phyloP scores from a whole-genome alignment of 2,113 vertebrate genomes.

The Petrocephalus zakoni region DNA sequence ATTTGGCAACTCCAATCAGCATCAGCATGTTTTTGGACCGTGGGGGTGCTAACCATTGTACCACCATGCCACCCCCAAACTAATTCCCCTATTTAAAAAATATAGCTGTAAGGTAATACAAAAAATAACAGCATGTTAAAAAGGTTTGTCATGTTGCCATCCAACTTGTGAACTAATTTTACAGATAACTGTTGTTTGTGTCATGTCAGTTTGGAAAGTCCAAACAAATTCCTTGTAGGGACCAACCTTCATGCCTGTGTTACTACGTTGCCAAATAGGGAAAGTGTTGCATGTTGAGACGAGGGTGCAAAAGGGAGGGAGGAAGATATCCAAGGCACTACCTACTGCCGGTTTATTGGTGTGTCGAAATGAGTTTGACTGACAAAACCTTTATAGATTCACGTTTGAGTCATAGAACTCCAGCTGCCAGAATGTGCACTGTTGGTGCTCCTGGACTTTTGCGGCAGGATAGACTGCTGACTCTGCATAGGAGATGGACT shows the following conservation, averaged over 20 bases:
- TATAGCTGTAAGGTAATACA: not conserved
- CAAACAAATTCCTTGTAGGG: not conserved
- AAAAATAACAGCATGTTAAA: not conserved
- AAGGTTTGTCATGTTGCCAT: not conserved
- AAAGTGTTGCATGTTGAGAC: not conserved
- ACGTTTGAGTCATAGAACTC: not conserved
- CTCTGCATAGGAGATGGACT: not conserved
- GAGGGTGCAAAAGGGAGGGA: not conserved
- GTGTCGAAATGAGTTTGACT: not conserved
- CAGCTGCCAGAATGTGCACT: not conserved
- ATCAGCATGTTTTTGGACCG: no score
- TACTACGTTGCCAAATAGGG: not conserved
- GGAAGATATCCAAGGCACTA: not conserved
- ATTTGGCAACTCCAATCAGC: no score
- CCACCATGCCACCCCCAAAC: not conserved
- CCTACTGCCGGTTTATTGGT: not conserved
- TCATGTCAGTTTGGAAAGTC: not conserved
- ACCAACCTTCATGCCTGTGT: not conserved
- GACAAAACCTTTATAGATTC: not conserved
- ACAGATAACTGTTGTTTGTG: not conserved
- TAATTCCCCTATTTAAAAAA: not conserved
- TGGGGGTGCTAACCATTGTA: no score
- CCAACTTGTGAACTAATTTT: not conserved
- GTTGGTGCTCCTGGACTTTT: not conserved
- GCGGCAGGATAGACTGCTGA: not conserved